Base-by-base conservation (phyloP, 2,113 vertebrate genomes). In the Lampris incognitus region DNA sequence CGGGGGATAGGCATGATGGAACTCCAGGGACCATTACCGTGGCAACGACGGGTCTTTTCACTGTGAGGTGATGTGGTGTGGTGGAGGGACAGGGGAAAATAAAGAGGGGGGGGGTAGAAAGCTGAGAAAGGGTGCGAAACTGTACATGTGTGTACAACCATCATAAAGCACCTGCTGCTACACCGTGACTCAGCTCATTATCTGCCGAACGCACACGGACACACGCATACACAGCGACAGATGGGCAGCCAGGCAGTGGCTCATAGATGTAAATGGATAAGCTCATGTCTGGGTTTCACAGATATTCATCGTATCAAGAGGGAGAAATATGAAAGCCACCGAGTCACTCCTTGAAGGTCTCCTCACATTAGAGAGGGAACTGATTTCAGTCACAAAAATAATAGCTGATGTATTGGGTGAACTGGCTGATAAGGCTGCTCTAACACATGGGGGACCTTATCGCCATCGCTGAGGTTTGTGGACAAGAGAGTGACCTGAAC, bases 251-350 rank as follows among this genome's bases (percentile, higher is more conserved):
- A 76, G 52, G 38, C 57, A 8, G 62, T 5, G 66, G n/a, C 38
- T 67, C 44, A 62, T 41, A 72, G 70, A 76, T 74, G 24, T 51
- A 52, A 42, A 73, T 52, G 78, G 70, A 76, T 82, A 79, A 76
- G 79, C 61, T 84, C 66, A 55, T 42, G 41, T 79, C 69, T 80
- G 70, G 1, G 69, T 76, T 1, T 54, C 68, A 64, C 44, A 78
- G 83, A 76, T 79, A 89, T 82, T 73, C 61, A 77, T 76, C 80
- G 54, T 77, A 74, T 85, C 81, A 85, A 87, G 85, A 82, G 72
- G 67, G 67, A 48, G 52, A 78, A 78, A 64, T 74, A 79, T 65
- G 52, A 82, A 83, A 77, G 72, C 72, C 38, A 77, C 71, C 69
- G 73, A 86, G 76, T 85, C 79, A 78, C 69, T 66, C 62, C 73